Evolutionary conservation across 1,140 invertebrate genomes (phyloP), one percentile per base, ranked within the genome.

Genomic region (Anagrus nilaparvatae): DNA sequence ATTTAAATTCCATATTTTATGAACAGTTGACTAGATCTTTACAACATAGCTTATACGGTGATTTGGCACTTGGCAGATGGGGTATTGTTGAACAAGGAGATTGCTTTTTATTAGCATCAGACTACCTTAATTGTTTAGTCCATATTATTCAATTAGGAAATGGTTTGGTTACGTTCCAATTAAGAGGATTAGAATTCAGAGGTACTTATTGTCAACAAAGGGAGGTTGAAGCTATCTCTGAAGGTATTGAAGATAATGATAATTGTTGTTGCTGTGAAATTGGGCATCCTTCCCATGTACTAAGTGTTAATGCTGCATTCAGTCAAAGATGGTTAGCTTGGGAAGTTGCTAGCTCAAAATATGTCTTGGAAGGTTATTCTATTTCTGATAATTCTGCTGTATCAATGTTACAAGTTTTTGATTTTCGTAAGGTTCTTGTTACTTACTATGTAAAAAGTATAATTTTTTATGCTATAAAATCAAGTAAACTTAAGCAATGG

Each of bases 381-480:
- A 97, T 99, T 53, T 89, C 89, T 1, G 95, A 99, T 63, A 98
- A 98, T 70, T 88, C 85, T 50, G 95, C 93, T 21, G 83, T 86
- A 5, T 92, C 93, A 32, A 96, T 97, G 81, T 73, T 98, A 27
- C 93, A 97, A 72, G 89, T 96, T 10, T 98, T 94, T 63, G 95
- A 99, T 65, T 88, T 97, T 54, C 71, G 96, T 31, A 95, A 96
- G 70, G 85, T 97, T 50, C 74, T 99, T 25, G 89, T 99, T 49
- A 93, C 91, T 2, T 97, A 97, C 65, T 99, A 98, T 61, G 89
- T 99, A 4, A 97, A 97, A 82, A 96, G 92, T 68, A 95, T 99
- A 35, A 92, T 98, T 46, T 99, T 91, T 67, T 99, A 98, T 66
- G 85, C 88, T 7, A 77, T 95, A 0, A 81, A 83, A 47, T 96